These are phyloP conservation scores for Falcunculus frontatus DNA, from an alignment of 2,113 vertebrate genomes.

Conservation along the genomic window DNA sequence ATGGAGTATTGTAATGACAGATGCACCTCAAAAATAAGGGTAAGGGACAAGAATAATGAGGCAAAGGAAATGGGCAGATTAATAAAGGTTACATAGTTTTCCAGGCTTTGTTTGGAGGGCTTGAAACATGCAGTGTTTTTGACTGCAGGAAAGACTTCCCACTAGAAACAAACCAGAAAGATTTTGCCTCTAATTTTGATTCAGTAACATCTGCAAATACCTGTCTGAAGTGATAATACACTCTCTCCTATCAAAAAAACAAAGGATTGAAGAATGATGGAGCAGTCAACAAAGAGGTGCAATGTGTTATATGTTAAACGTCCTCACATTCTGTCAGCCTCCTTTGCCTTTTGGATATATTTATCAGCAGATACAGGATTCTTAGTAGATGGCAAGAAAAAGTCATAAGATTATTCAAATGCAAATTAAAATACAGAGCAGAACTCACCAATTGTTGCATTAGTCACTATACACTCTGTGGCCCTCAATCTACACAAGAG, in stretches of 20 bases:
- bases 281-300: neutral
- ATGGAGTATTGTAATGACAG: neutral
- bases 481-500: neutral
- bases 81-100: neutral
- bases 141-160: neutral
- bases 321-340: neutral
- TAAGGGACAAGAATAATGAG: neutral
- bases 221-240: neutral
- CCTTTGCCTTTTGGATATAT: neutral
- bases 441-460: accelerated
- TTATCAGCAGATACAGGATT: neutral
- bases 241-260: neutral
- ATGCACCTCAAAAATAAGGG: neutral
- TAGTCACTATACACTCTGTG: neutral
- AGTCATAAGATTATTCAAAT: neutral
- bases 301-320: neutral
- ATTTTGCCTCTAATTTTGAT: neutral
- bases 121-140: neutral
- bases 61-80: neutral
- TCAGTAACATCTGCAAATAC: neutral
- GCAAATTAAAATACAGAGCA: neutral
- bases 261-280: neutral
- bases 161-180: neutral
- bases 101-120: neutral
- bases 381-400: neutral